Evolutionary conservation across 2,888 invertebrate genomes (phyloP).

Genomic region (Acleris literana): DNA sequence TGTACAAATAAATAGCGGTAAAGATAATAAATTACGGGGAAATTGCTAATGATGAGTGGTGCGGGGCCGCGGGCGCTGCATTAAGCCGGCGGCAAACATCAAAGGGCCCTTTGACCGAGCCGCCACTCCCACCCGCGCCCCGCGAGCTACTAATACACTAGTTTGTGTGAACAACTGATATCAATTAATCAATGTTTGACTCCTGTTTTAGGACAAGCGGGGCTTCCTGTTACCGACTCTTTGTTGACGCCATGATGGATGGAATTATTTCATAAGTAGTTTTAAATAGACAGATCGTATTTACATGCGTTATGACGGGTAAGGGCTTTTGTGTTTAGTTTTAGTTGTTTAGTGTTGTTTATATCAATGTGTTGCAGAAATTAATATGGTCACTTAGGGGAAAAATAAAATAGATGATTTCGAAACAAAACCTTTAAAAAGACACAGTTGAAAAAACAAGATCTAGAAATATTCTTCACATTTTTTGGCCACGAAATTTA

Average conservation of each 20-base stretch:
- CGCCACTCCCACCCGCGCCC: constrained; percentile 77
- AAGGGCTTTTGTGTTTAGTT: no score
- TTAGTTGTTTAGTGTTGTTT: no score
- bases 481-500: no score
- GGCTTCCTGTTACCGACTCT: constrained; percentile 46
- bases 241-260: constrained; percentile 38
- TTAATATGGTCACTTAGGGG: no score
- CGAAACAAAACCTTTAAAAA: no score
- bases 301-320: background rate
- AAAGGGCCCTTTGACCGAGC: constrained; percentile 83
- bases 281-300: background rate
- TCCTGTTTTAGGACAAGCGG: constrained; percentile 55
- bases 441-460: no score
- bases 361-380: no score
- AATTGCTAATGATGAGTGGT: constrained; percentile 83
- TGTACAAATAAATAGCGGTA: constrained; percentile 81
- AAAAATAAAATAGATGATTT: no score
- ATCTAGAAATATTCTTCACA: no score
- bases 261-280: constrained; percentile 17
- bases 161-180: constrained; percentile 59
- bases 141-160: constrained; percentile 50
- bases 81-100: constrained; percentile 84
- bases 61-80: constrained; percentile 81
- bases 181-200: constrained; percentile 72
- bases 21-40: constrained; percentile 83